Conservation (phyloP, 2,113 vertebrate genomes). For the Boleophthalmus pectinirostris region DNA sequence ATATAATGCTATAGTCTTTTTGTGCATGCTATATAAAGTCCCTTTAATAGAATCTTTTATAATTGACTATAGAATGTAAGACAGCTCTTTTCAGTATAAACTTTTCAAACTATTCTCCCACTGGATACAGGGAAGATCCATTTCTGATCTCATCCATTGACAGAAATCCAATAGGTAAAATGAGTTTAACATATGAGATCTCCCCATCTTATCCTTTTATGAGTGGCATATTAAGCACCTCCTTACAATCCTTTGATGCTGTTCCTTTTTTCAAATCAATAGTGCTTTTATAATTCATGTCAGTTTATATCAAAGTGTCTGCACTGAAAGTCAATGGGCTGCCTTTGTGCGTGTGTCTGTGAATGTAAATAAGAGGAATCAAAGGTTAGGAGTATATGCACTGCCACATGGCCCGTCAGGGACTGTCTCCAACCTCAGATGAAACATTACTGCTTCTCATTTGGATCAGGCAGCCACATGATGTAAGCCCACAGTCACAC, state of each 20-base stretch:
- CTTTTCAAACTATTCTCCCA: not conserved
- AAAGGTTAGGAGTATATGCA: constrained; percentile 65
- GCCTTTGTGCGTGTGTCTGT: constrained; percentile 35
- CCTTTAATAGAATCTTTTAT: no score
- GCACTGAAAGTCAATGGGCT: constrained; percentile 48
- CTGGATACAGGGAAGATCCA: not conserved
- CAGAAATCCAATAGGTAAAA: constrained; percentile 17
- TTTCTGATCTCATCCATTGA: not conserved
- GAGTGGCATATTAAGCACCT: constrained; percentile 23
- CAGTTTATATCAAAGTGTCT: constrained; percentile 44
- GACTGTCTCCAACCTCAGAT: constrained; percentile 44
- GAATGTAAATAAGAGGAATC: constrained; percentile 62
- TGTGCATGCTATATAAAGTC: no score
- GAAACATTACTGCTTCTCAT: constrained; percentile 40
- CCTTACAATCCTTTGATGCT: constrained; percentile 50
- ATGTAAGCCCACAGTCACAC: constrained; percentile 59
- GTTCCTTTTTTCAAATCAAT: constrained; percentile 42
- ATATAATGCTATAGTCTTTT: no score
- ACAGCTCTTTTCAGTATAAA: not conserved
- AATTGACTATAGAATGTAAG: no score
- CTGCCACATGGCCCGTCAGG: constrained; percentile 47
- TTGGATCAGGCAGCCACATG: constrained; percentile 45
- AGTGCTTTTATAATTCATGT: constrained; percentile 54
- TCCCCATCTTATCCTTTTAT: constrained; percentile 19
- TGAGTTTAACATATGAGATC: constrained; percentile 23